Conservation (phyloP, 2,888 invertebrate genomes). For the Heliconius aoede region DNA sequence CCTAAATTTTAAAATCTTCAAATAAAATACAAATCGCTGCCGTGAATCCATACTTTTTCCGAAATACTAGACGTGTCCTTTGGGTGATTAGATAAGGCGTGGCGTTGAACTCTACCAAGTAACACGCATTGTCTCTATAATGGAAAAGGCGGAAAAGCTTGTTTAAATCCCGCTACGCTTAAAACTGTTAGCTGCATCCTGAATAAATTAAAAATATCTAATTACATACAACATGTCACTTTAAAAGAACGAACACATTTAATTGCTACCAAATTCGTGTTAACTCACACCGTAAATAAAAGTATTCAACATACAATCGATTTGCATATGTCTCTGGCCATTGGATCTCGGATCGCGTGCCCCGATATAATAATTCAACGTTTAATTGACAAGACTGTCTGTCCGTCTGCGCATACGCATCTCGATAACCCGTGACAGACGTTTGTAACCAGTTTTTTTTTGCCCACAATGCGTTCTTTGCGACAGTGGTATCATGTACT, state of each 20-base stretch:
- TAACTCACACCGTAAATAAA: conserved; percentile 23
- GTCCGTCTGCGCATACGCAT: conserved; percentile 46
- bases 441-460: conserved; percentile 40
- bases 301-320: conserved; percentile 45
- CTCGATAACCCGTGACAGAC: conserved; percentile 41
- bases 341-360: conserved; percentile 56
- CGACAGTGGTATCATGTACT: conserved; percentile 23
- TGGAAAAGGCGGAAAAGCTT: not conserved
- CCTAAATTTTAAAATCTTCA: not conserved
- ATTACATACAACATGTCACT: conserved; percentile 5
- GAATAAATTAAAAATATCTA: not conserved
- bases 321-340: conserved; percentile 51
- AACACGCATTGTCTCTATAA: no score
- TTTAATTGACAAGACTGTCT: conserved; percentile 66
- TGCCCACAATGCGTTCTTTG: conserved; percentile 41
- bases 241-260: conserved; percentile 5
- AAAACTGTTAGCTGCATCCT: not conserved
- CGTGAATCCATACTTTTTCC: not conserved
- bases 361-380: conserved; percentile 59
- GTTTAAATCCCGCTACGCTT: not conserved
- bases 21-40: not conserved
- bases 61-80: not conserved
- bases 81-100: not conserved
- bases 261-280: conserved; percentile 22
- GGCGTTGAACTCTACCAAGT: not conserved